Conservation (phyloP, 2,113 vertebrate genomes). For the Cololabis saira region DNA sequence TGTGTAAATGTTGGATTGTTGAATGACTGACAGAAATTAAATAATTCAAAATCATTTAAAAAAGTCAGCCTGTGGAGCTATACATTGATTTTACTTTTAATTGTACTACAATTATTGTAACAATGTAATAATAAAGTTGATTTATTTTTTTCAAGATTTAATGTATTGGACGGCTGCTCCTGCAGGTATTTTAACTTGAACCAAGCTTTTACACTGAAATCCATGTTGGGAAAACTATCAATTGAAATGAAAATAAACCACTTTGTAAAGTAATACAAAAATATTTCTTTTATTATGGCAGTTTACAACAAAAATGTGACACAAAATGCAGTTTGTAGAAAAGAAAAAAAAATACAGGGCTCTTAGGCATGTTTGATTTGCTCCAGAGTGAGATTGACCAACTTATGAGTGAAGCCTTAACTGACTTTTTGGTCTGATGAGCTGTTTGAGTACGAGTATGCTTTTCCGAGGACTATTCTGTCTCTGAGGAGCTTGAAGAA, state of each 20-base stretch:
- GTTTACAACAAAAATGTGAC: slow-evolving; percentile 88
- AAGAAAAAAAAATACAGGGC: slow-evolving; percentile 89
- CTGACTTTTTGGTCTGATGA: slow-evolving; percentile 92
- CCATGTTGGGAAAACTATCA: too few relatives aligned
- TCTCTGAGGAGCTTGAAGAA: slow-evolving; percentile 98
- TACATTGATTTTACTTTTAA: too few relatives aligned
- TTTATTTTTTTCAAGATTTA: too few relatives aligned
- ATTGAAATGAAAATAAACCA: slow-evolving; percentile 8
- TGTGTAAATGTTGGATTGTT: too few relatives aligned
- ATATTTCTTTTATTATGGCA: slow-evolving; percentile 94
- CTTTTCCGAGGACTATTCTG: slow-evolving; percentile 96
- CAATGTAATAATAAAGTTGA: too few relatives aligned
- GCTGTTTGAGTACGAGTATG: slow-evolving; percentile 90
- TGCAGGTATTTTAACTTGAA: too few relatives aligned
- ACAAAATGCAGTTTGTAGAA: slow-evolving; percentile 91
- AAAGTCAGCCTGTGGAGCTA: too few relatives aligned
- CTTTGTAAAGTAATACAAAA: slow-evolving; percentile 91
- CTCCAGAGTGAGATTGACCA: slow-evolving; percentile 43
- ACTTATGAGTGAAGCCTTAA: slow-evolving; percentile 70
- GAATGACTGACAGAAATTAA: too few relatives aligned
- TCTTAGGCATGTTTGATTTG: slow-evolving; percentile 79
- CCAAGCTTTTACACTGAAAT: too few relatives aligned
- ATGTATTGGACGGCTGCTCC: too few relatives aligned
- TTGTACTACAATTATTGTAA: too few relatives aligned
- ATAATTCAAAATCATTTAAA: too few relatives aligned